Conservation (phyloP, 2,888 invertebrate species). For the Amblyteles armatorius region DNA sequence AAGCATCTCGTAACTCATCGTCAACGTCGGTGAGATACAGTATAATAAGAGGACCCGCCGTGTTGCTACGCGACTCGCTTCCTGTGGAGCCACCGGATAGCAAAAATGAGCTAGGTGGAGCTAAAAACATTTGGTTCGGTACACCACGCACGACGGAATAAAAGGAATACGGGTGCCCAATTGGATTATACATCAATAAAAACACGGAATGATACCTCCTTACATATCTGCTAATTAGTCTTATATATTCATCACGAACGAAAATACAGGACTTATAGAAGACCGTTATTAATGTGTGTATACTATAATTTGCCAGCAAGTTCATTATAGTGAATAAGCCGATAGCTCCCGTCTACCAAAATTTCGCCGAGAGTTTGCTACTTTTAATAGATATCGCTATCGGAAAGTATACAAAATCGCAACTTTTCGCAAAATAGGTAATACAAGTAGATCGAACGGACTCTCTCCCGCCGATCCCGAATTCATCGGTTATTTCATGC, state of each 20-base stretch:
- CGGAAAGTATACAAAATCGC: too few species aligned
- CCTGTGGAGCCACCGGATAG: not conserved
- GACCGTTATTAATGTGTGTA: too few species aligned
- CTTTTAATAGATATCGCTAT: too few species aligned
- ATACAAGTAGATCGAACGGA: too few species aligned
- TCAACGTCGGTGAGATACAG: constrained; percentile 37
- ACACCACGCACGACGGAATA: not conserved
- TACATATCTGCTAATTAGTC: not conserved
- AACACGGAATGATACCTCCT: not conserved
- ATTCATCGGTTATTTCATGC: too few species aligned
- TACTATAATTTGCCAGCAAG: too few species aligned
- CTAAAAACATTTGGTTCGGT: not conserved
- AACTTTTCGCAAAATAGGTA: too few species aligned
- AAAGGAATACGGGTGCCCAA: not conserved
- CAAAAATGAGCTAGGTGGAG: not conserved
- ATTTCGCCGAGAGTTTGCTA: too few species aligned
- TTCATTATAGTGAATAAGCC: too few species aligned
- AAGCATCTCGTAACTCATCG: constrained; percentile 51
- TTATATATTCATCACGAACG: not conserved
- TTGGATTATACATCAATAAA: not conserved
- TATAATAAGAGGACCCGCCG: constrained; percentile 19
- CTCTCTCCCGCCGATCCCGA: too few species aligned
- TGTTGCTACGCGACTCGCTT: constrained; percentile 2
- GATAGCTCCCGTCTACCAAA: too few species aligned
- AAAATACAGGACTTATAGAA: too few species aligned